phyloP scores from a whole-genome alignment of 30 jellyfish, hydroid and myxozoan species.

The Aurelia aurita region DNA sequence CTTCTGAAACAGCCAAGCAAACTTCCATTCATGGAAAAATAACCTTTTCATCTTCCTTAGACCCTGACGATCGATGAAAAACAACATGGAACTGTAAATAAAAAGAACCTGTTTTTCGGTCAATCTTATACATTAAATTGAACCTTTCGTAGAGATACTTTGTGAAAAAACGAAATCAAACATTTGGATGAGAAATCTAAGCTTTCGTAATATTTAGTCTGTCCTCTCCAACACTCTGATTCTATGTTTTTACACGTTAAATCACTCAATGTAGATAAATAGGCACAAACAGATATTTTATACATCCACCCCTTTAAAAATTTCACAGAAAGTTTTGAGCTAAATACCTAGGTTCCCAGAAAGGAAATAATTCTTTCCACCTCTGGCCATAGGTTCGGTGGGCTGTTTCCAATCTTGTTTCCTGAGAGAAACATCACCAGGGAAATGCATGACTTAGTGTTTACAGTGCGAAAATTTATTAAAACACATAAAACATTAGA shows the following conservation, averaged over 20 bases:
- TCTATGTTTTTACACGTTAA: no score
- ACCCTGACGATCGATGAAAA: constrained; percentile 25
- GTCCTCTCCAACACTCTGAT: no score
- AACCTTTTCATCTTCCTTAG: constrained; percentile 9
- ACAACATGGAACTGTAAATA: background rate
- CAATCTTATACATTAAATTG: background rate
- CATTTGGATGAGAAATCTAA: background rate
- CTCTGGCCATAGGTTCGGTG: background rate
- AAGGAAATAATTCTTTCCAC: constrained; percentile 9
- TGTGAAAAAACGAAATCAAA: background rate
- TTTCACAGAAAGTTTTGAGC: constrained; percentile 17
- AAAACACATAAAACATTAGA: background rate
- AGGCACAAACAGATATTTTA: constrained; percentile 24
- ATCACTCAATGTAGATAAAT: constrained; percentile 9
- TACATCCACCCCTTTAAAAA: background rate
- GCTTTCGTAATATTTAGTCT: no score
- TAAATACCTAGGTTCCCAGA: constrained; percentile 6
- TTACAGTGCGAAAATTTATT: background rate
- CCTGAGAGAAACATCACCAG: background rate
- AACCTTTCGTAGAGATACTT: background rate
- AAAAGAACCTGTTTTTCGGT: background rate
- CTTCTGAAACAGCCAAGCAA: constrained; percentile 18
- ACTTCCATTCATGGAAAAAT: constrained; percentile 8
- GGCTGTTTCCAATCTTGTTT: background rate
- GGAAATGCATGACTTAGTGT: background rate